Evolutionary conservation across 2,113 vertebrate species (phyloP).

Genomic region (Gallinago undulata): DNA sequence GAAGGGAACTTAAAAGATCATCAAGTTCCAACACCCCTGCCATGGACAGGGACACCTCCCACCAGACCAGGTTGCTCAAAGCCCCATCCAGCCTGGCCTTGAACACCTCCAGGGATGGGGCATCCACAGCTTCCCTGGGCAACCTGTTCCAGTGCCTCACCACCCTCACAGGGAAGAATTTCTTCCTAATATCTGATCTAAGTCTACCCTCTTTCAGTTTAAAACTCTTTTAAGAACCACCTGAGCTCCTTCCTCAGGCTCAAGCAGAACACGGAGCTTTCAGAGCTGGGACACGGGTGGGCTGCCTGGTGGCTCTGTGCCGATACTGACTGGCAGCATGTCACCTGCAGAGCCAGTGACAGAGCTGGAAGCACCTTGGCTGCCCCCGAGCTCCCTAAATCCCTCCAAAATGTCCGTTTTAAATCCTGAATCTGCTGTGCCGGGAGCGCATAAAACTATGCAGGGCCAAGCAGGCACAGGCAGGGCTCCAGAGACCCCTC

Average conservation of each 20-base stretch:
- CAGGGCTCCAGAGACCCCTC: background rate
- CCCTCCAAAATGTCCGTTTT: rapidly evolving
- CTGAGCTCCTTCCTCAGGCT: background rate
- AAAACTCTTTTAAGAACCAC: background rate
- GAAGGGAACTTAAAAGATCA: background rate
- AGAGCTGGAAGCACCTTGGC: background rate
- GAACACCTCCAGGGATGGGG: background rate
- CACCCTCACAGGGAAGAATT: background rate
- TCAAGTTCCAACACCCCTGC: background rate
- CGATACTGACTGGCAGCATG: rapidly evolving
- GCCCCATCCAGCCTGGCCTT: background rate
- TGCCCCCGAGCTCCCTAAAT: background rate
- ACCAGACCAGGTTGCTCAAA: background rate
- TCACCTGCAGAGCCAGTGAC: rapidly evolving
- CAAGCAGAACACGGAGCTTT: rapidly evolving
- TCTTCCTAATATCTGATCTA: background rate
- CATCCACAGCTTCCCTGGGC: background rate
- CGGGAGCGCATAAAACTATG: rapidly evolving
- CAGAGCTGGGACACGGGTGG: rapidly evolving
- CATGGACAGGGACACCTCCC: background rate
- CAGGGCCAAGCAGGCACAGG: background rate
- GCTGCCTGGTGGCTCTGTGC: background rate
- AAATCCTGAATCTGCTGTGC: background rate
- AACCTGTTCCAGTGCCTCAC: background rate
- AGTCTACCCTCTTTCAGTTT: background rate